Evolutionary conservation across 1,140 invertebrate species (phyloP).

Genomic region (Pararge aegeria): DNA sequence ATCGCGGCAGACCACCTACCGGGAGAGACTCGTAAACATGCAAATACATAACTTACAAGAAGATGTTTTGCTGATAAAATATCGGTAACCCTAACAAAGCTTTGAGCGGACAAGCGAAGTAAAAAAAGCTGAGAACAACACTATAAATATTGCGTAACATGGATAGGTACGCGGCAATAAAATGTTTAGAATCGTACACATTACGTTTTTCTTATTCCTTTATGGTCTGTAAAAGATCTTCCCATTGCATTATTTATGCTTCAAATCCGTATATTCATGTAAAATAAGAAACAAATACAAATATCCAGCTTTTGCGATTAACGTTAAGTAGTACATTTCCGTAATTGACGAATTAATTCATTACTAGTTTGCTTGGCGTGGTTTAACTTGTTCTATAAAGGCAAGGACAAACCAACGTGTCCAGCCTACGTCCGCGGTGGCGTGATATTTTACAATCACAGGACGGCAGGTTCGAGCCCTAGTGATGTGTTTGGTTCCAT

Average conservation of each 20-base stretch:
- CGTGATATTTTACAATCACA: too few relatives aligned
- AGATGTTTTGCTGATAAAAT: conserved; percentile 49
- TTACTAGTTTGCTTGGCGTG: too few relatives aligned
- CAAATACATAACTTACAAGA: conserved; percentile 60
- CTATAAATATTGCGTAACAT: conserved; percentile 26
- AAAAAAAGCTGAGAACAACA: conserved; percentile 22
- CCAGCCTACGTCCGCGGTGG: too few relatives aligned
- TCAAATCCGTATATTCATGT: neutral
- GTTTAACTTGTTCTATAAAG: too few relatives aligned
- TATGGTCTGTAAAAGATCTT: neutral
- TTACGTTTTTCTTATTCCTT: conserved; percentile 3
- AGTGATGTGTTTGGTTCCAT: too few relatives aligned
- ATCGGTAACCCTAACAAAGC: conserved; percentile 42
- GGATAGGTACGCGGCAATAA: conserved; percentile 5
- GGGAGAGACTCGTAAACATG: conserved; percentile 61
- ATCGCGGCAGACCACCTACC: conserved; percentile 62
- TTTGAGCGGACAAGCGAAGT: conserved; percentile 14
- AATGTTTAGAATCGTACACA: conserved; percentile 4
- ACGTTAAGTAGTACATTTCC: too few relatives aligned
- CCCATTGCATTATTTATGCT: neutral
- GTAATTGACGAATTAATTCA: too few relatives aligned
- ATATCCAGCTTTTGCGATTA: too few relatives aligned
- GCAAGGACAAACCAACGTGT: too few relatives aligned
- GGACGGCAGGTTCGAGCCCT: too few relatives aligned
- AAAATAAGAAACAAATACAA: neutral